These are phyloP conservation scores for Orius laevigatus DNA, from an alignment of 1,140 invertebrate species.

Conservation along the genomic window DNA sequence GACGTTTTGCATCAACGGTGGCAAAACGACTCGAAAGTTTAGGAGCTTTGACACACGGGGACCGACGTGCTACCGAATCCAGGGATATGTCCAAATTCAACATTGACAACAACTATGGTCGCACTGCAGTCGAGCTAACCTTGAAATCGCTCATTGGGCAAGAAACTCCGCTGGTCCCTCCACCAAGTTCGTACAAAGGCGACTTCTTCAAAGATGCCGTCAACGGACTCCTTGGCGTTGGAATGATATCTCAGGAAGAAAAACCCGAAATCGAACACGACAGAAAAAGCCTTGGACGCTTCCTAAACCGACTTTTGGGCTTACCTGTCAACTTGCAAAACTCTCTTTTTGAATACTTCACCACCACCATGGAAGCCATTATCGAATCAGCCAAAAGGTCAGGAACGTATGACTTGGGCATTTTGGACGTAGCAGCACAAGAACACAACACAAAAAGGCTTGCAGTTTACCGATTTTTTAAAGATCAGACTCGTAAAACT, in stretches of 20 bases:
- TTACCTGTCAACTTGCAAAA: slow-evolving; percentile 95
- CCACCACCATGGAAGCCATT: slow-evolving; percentile 77
- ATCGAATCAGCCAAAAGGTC: slow-evolving; percentile 63
- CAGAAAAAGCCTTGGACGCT: slow-evolving; percentile 95
- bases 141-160: slow-evolving; percentile 71
- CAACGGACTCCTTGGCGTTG: slow-evolving; percentile 73
- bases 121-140: slow-evolving; percentile 79
- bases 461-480: slow-evolving; percentile 58
- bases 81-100: slow-evolving; percentile 95
- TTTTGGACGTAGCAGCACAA: slow-evolving; percentile 73
- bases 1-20: slow-evolving; percentile 87
- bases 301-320: slow-evolving; percentile 94
- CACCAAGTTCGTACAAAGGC: slow-evolving; percentile 73
- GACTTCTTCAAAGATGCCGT: slow-evolving; percentile 73
- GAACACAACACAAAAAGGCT: slow-evolving; percentile 69
- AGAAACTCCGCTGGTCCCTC: slow-evolving; percentile 51
- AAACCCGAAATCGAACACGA: slow-evolving; percentile 76
- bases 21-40: slow-evolving; percentile 89
- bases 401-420: slow-evolving; percentile 74
- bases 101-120: slow-evolving; percentile 93
- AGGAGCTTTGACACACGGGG: slow-evolving; percentile 93
- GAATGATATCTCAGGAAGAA: slow-evolving; percentile 73
- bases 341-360: slow-evolving; percentile 93
- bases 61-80: slow-evolving; percentile 89
- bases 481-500: slow-evolving; percentile 75